Percentiles rank a stretch among this genome's conserved stretches.
Evolutionary conservation across 35 echinoderm and acorn worm species (phyloP).

Genomic region (Amphiura filiformis): DNA sequence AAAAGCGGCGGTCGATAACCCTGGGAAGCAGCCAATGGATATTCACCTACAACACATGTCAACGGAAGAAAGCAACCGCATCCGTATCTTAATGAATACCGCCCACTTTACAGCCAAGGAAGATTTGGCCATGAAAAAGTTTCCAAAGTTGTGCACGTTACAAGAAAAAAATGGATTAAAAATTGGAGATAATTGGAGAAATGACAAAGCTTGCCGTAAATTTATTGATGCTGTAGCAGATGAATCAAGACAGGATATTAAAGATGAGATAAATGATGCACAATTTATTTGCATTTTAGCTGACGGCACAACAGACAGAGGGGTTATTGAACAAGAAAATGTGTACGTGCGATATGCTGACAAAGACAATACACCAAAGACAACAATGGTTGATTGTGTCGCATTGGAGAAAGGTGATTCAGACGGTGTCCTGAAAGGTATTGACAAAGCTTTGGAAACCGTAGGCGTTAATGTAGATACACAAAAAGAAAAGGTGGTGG

Average conservation of each 20-base stretch:
- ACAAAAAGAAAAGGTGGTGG: neutral
- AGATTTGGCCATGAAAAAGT: constrained; percentile 23
- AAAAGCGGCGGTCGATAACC: neutral
- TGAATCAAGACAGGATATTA: neutral
- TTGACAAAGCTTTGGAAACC: neutral
- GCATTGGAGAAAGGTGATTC: neutral
- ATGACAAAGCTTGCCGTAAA: constrained; percentile 10
- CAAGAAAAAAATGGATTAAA: constrained; percentile 29
- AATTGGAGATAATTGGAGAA: neutral
- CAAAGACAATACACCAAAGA: neutral
- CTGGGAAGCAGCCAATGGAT: too few relatives aligned
- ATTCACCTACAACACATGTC: neutral
- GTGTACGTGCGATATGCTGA: neutral
- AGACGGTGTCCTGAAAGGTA: neutral
- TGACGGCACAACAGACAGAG: constrained; percentile 17
- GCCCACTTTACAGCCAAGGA: constrained; percentile 12
- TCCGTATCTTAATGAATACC: neutral
- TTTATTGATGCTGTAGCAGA: constrained; percentile 2
- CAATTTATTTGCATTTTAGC: constrained; percentile 20
- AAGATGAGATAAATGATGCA: neutral
- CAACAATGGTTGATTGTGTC: neutral
- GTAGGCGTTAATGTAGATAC: neutral
- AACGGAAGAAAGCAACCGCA: neutral
- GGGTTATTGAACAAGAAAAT: neutral
- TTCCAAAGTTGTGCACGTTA: constrained; percentile 7